A percentile compares a stretch with the other conserved stretches of the same genome.
phyloP scores from a whole-genome alignment of 2,888 invertebrate genomes.

The Caenorhabditis sp. region DNA sequence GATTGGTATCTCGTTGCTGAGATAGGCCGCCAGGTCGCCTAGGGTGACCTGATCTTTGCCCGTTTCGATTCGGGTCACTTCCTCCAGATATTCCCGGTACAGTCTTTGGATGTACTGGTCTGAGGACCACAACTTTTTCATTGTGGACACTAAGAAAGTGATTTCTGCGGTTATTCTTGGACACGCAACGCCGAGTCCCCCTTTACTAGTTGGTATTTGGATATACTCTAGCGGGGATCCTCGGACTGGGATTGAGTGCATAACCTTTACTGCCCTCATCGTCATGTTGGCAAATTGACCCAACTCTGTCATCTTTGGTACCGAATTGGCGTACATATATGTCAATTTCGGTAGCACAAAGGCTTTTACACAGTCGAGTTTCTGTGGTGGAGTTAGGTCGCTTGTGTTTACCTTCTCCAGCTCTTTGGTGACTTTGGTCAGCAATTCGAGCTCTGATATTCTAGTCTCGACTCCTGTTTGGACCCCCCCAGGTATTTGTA shows the following conservation, averaged over 20 bases:
- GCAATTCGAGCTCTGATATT: neutral
- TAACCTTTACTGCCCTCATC: neutral
- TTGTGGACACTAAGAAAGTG: neutral
- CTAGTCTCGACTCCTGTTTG: neutral
- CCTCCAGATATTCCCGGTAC: too few relatives aligned
- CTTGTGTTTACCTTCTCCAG: neutral
- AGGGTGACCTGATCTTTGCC: too few relatives aligned
- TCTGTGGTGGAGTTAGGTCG: constrained; percentile 39
- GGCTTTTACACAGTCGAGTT: constrained; percentile 29
- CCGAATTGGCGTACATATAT: constrained; percentile 12
- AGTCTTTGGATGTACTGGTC: neutral
- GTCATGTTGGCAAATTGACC: neutral
- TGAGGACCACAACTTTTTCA: neutral
- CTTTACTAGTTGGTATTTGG: constrained; percentile 3
- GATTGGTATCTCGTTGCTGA: too few relatives aligned
- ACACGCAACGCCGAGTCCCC: constrained; percentile 13
- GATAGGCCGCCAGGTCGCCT: too few relatives aligned
- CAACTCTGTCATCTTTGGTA: neutral
- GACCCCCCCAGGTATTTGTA: constrained; percentile 39
- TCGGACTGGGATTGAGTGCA: constrained; percentile 1
- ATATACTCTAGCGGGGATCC: constrained; percentile 11
- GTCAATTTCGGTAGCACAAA: constrained; percentile 38
- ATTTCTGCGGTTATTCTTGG: neutral
- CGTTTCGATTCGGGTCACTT: too few relatives aligned
- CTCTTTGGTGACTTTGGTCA: constrained; percentile 2